These are phyloP conservation scores for Dipodomys spectabilis DNA, from an alignment of 2,113 vertebrate genomes.

Conservation along the genomic window DNA sequence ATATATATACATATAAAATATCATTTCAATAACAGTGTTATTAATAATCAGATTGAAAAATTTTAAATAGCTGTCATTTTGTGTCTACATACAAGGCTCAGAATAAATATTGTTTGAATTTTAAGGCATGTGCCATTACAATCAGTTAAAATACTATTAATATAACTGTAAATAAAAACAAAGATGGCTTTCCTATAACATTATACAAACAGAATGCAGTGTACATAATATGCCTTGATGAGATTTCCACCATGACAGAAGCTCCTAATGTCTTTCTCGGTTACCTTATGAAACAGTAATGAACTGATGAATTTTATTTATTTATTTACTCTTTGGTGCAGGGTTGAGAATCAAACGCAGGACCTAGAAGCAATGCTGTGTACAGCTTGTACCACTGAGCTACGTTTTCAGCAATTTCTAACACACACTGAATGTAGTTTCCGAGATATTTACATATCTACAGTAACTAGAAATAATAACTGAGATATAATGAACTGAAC, in stretches of 20 bases:
- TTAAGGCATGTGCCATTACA: slow-evolving; percentile 52
- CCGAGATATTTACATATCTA: background rate
- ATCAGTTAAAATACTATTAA: background rate
- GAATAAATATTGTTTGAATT: slow-evolving; percentile 30
- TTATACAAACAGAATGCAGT: background rate
- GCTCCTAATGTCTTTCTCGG: background rate
- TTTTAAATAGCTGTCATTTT: slow-evolving; percentile 48
- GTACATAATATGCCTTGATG: background rate
- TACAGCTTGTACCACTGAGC: no score
- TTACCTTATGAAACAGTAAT: background rate
- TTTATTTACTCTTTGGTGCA: no score
- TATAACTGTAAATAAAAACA: background rate
- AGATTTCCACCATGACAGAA: background rate
- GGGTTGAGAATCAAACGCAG: no score
- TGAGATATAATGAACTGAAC: background rate
- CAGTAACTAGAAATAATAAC: background rate
- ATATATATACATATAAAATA: no score
- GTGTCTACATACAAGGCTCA: background rate
- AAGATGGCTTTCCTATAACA: no score
- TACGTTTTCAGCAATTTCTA: no score
- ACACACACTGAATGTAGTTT: background rate
- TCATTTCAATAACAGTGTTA: slow-evolving; percentile 65
- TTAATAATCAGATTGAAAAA: slow-evolving; percentile 80
- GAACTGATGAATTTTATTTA: no score
- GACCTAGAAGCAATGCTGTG: no score